Evolutionary conservation across 2,797 vertebrate species (phyloP).

Genomic region (Spheniscus humboldti): DNA sequence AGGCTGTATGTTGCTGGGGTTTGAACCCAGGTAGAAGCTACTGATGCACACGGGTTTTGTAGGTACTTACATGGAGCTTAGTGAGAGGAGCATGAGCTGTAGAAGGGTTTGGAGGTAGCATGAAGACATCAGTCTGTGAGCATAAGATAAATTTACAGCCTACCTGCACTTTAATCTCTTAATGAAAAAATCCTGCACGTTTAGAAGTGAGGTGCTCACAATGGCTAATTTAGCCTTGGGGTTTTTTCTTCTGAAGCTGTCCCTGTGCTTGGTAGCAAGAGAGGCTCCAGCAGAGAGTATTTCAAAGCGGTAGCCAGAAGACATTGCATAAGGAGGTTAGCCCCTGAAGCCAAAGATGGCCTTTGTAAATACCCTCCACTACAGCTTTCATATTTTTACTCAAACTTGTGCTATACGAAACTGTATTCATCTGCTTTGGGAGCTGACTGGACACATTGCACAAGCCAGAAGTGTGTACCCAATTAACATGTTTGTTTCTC

Average conservation of each 20-base stretch:
- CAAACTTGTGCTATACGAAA: not conserved
- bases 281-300: not conserved
- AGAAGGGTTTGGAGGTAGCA: not conserved
- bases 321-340: not conserved
- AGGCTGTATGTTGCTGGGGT: not conserved
- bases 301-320: not conserved
- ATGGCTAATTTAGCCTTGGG: not conserved
- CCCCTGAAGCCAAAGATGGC: not conserved
- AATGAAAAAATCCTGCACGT: not conserved
- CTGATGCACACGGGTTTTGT: not conserved
- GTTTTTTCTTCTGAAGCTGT: not conserved
- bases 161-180: not conserved
- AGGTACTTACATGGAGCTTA: not conserved
- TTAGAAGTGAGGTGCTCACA: not conserved
- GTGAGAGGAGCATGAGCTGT: not conserved
- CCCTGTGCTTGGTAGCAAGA: not conserved
- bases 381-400: not conserved
- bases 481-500: not conserved
- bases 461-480: not conserved
- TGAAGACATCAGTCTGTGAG: not conserved
- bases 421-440: not conserved
- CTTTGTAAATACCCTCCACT: not conserved
- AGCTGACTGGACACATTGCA: not conserved
- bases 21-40: not conserved
- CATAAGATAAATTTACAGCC: not conserved